Percentiles rank a stretch among this genome's conserved stretches.
Conservation (phyloP, 2,113 vertebrate species). For the Ovis aries region DNA sequence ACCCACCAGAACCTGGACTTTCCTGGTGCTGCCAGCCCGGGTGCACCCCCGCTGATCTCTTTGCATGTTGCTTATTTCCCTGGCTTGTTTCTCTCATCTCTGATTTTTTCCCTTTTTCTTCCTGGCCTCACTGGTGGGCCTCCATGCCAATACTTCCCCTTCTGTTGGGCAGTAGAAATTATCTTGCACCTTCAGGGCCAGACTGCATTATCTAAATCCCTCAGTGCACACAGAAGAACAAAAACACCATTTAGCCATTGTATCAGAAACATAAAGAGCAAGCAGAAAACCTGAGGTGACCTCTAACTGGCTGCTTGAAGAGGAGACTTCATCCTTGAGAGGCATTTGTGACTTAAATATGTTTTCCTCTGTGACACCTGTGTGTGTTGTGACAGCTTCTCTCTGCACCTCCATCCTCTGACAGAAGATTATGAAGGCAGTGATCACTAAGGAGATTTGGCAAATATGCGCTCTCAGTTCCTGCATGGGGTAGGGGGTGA, state of each 20-base stretch:
- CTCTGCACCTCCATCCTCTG: background rate
- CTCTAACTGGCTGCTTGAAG: background rate
- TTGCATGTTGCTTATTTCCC: accelerated
- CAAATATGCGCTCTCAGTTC: too few species aligned
- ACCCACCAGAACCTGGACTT: accelerated
- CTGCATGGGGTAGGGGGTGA: accelerated
- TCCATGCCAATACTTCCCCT: background rate
- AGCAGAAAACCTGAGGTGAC: background rate
- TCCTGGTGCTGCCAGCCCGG: accelerated
- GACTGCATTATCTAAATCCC: background rate
- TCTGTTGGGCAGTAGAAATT: background rate
- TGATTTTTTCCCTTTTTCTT: background rate
- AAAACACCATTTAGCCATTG: background rate
- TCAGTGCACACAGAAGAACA: background rate
- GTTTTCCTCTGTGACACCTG: accelerated
- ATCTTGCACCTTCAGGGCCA: background rate
- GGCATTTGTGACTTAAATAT: background rate
- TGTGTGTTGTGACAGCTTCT: background rate
- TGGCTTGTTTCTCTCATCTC: too few species aligned
- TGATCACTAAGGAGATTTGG: too few species aligned
- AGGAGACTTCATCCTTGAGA: background rate
- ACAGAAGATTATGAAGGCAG: background rate
- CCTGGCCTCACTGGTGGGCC: accelerated
- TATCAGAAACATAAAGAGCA: background rate
- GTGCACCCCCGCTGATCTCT: accelerated